A percentile compares a stretch with the other conserved stretches of the same genome.
Conservation (phyloP, 2,113 vertebrate genomes). For the Agapornis roseicollis region DNA sequence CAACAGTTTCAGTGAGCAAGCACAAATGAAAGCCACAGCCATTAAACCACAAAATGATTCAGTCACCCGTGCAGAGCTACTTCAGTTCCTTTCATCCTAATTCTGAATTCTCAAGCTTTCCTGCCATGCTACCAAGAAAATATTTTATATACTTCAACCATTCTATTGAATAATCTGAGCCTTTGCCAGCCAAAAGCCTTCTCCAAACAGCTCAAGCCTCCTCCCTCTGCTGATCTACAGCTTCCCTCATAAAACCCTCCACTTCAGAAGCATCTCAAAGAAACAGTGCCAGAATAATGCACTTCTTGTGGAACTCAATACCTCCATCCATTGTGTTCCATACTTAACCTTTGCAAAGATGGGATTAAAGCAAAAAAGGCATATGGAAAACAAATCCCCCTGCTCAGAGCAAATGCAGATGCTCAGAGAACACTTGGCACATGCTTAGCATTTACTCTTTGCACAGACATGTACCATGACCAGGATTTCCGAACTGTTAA, state of each 20-base stretch:
- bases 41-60: not conserved
- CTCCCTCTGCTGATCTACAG: not conserved
- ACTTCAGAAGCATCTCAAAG: not conserved
- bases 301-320: not conserved
- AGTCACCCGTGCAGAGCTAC: not conserved
- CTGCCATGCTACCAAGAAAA: not conserved
- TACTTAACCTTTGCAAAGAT: not conserved
- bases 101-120: not conserved
- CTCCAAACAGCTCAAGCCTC: not conserved
- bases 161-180: not conserved
- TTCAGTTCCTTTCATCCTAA: not conserved
- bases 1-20: not conserved
- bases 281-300: not conserved
- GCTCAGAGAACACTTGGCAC: not conserved
- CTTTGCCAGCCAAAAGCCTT: not conserved
- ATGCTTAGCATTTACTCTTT: not conserved
- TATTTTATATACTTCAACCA: not conserved
- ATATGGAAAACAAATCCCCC: not conserved
- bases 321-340: not conserved
- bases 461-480: not conserved
- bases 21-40: not conserved
- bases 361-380: not conserved
- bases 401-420: not conserved
- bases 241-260: not conserved
- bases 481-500: not conserved